Base-by-base conservation (phyloP, 2,113 vertebrate genomes). In the Mystacornis crossleyi region DNA sequence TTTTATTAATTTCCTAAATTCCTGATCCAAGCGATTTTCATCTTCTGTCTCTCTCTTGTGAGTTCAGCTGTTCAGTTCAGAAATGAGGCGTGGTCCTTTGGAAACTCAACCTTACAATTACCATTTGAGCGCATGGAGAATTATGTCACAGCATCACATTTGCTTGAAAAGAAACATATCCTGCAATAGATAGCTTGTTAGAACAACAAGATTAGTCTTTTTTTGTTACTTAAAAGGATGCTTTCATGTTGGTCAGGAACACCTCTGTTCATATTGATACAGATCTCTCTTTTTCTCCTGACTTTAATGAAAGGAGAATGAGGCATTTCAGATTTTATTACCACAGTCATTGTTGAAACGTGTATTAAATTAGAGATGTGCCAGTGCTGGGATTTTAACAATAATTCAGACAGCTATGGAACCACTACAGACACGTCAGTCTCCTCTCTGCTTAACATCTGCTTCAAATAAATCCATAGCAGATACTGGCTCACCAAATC, bases 251-350 rank as follows among this genome's bases (percentile, higher is more conserved):
- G 57, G 13, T 64, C 33, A 82, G 79, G 60, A 69, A n/a, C 47
- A 92, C 36, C 54, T 91, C 54, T 92, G 53, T 60, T 96, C 25
- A 10, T 62, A 51, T 26, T 48, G 50, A 91, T 89, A 74, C 23
- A 81, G 34, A 66, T 77, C 43, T 88, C 29, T 67, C 47, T 60
- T 71, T 57, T 16, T 6, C 25, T 19, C 33, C 66, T 74, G 60
- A 74, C 33, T 92, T 77, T 67, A 95, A 93, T 81, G 69, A 89
- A 95, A 88, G 31, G 62, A 88, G 78, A 93, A 95, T 0, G 8
- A 95, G 47, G 29, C 64, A 70, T 94, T 96, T 95, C 75, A 93
- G 86, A 90, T 95, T 93, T 90, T 85, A 96, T 95, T 90, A 78
- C 36, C 78, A 60, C 1, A 16, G 71, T 51, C 64, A 72, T 48